Conservation (phyloP, 23 tunicate genomes). For the Styela clava region DNA sequence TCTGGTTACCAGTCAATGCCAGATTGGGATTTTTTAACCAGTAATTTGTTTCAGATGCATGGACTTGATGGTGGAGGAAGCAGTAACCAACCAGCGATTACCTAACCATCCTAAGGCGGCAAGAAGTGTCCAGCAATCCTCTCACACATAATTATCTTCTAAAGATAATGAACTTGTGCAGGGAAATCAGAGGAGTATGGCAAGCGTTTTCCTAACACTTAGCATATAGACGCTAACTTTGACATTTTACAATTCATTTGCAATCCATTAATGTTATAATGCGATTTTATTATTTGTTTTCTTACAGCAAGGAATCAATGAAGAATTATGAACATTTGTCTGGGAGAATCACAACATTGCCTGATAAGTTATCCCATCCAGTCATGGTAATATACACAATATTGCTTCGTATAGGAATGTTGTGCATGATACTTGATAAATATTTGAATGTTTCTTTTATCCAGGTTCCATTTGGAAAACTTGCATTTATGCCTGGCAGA, state of each 20-base stretch:
- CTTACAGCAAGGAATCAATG: conserved; percentile 42
- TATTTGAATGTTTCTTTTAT: not conserved
- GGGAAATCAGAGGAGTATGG: too few species aligned
- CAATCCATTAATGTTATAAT: too few species aligned
- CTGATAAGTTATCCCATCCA: conserved; percentile 55
- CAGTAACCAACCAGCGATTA: too few species aligned
- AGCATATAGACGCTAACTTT: too few species aligned
- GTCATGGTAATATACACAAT: conserved; percentile 72
- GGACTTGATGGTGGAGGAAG: too few species aligned
- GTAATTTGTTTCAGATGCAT: too few species aligned
- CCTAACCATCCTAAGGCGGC: not conserved
- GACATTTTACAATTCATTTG: too few species aligned
- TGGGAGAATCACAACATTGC: conserved; percentile 46
- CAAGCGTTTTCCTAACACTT: too few species aligned
- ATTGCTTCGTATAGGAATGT: too few species aligned
- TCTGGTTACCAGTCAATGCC: not conserved
- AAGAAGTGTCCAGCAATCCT: too few species aligned
- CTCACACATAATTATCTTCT: not conserved
- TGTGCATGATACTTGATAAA: too few species aligned
- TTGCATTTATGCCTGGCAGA: conserved; percentile 82
- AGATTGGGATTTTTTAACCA: conserved; percentile 8
- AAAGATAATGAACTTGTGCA: not conserved
- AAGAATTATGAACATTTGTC: conserved; percentile 41
- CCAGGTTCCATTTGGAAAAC: conserved; percentile 76
- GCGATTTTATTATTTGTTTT: too few species aligned